Percentiles rank a stretch among this genome's conserved stretches.
These are phyloP conservation scores for Lasiurus borealis DNA, from an alignment of 2,113 vertebrate genomes.

Conservation along the genomic window DNA sequence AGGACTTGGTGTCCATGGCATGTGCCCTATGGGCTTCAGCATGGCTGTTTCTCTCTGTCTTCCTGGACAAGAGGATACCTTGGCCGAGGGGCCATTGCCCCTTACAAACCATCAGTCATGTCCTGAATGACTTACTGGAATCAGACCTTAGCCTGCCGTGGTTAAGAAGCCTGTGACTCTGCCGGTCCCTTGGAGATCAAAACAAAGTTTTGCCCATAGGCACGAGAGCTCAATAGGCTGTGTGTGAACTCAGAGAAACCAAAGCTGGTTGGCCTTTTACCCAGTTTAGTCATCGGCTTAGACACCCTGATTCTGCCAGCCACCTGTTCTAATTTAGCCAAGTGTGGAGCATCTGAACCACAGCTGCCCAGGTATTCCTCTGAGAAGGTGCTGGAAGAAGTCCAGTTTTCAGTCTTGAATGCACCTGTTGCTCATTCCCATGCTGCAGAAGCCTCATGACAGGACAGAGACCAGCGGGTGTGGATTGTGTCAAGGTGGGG, in stretches of 20 bases:
- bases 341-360: constrained; percentile 44
- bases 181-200: neutral
- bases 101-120: neutral
- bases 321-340: neutral
- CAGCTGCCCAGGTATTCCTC: neutral
- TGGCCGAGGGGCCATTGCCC: neutral
- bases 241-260: neutral
- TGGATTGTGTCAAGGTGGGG: neutral
- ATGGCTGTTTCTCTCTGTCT: neutral
- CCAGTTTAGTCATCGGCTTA: neutral
- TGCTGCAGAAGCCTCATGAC: neutral
- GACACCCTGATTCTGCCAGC: neutral
- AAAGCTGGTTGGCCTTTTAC: neutral
- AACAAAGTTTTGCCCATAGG: neutral
- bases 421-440: neutral
- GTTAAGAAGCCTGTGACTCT: neutral
- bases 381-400: neutral
- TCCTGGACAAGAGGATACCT: neutral
- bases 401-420: constrained; percentile 21
- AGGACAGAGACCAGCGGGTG: neutral
- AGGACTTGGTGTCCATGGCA: neutral
- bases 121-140: neutral
- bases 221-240: neutral
- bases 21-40: neutral
- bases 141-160: neutral